Conservation (phyloP, 1,140 invertebrate species). For the Antheraea mylitta region DNA sequence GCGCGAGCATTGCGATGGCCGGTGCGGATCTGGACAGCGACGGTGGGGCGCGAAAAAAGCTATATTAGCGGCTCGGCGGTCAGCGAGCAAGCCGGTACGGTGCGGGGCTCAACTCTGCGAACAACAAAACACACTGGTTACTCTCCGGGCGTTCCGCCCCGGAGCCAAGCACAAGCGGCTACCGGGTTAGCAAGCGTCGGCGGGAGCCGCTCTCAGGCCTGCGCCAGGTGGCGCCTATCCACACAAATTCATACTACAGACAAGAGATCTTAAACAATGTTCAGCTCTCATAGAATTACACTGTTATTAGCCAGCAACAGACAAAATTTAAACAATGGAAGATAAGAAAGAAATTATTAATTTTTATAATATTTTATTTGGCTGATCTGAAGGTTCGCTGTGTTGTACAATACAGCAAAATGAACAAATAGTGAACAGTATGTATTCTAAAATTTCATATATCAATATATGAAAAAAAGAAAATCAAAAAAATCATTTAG, state of each 20-base stretch:
- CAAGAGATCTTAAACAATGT: constrained; percentile 25
- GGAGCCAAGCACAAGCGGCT: constrained; percentile 74
- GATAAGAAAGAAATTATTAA: constrained; percentile 26
- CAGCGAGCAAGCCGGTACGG: constrained; percentile 75
- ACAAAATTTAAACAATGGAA: constrained; percentile 33
- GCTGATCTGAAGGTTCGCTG: background rate
- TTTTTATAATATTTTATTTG: constrained; percentile 32
- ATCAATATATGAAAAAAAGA: too few species aligned
- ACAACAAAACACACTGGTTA: constrained; percentile 79
- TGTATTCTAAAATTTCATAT: too few species aligned
- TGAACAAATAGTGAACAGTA: background rate
- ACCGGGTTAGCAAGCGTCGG: constrained; percentile 72
- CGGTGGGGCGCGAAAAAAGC: constrained; percentile 73
- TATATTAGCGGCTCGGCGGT: constrained; percentile 76
- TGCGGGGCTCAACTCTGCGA: constrained; percentile 77
- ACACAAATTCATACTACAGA: constrained; percentile 14
- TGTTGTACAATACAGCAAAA: background rate
- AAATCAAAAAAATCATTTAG: too few species aligned
- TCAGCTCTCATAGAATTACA: constrained; percentile 19
- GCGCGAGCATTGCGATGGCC: constrained; percentile 70
- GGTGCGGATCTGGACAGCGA: constrained; percentile 62
- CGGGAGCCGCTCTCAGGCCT: constrained; percentile 50
- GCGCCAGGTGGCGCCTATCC: constrained; percentile 25
- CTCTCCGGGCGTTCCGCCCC: constrained; percentile 59
- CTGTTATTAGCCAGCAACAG: constrained; percentile 39